phyloP scores from a whole-genome alignment of 2,888 invertebrate genomes.

The Drosophila kuntzei region DNA sequence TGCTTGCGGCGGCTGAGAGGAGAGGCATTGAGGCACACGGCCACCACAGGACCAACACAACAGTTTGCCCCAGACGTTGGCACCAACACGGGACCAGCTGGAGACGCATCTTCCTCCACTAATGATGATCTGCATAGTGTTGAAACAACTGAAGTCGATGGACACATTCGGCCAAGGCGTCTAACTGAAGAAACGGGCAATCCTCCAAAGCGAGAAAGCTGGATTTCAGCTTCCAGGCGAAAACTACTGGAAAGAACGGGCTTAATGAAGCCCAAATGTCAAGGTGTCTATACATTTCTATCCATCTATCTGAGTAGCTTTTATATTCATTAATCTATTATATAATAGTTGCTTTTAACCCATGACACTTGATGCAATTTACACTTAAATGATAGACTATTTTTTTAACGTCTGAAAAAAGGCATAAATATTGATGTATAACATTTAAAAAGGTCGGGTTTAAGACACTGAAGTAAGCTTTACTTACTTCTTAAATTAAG shows the following conservation, averaged over 20 bases:
- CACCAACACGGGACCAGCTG: slow-evolving; percentile 15
- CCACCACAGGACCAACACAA: slow-evolving; percentile 58
- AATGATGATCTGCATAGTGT: slow-evolving; percentile 8
- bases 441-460: neutral
- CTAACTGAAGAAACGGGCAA: neutral
- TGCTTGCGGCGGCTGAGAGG: slow-evolving; percentile 51
- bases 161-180: slow-evolving; percentile 17
- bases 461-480: neutral
- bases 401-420: neutral
- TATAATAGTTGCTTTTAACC: neutral
- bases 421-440: neutral
- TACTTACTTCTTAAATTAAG: too few relatives aligned
- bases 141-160: slow-evolving; percentile 26
- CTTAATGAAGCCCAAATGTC: slow-evolving; percentile 13
- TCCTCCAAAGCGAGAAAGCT: neutral
- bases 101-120: neutral
- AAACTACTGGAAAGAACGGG: slow-evolving; percentile 22
- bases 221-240: neutral
- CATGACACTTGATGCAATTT: neutral
- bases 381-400: neutral
- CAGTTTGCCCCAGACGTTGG: slow-evolving; percentile 24
- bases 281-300: slow-evolving; percentile 41
- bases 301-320: neutral
- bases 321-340: neutral
- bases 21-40: slow-evolving; percentile 60